Base-by-base conservation (phyloP, 2,888 invertebrate species). In the Scaptomyza caliginosa region DNA sequence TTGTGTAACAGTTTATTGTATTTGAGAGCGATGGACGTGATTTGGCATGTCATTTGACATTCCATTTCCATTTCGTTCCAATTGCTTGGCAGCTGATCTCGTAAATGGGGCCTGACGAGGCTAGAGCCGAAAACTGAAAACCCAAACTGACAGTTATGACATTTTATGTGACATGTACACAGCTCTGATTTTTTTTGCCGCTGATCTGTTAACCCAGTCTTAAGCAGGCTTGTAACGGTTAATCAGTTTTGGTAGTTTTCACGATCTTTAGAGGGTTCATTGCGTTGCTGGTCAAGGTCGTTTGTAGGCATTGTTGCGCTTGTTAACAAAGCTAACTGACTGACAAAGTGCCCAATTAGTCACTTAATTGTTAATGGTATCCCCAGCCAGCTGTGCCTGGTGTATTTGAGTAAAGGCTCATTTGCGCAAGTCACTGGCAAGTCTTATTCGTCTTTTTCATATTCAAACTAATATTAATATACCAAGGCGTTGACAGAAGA, bases 261-360 rank as follows among this genome's bases (percentile, higher is more conserved):
- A 59, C 39, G 51, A 40, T 59, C 48, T 26, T 34, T 51, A 51
- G 67, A 67, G 86, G 68, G 88, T 82, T 87, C 80, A 87, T 67
- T 86, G 77, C 70, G 73, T 81, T 72, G 42, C 67, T 77, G 83
- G 88, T 83, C 83, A 84, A 84, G 83, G 83, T 83, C 86, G 77
- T 54, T 58, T 51, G 43, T 23, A 30, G 5, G 28, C 17, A 32
- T 26, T 38, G 39, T 55, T 59, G 50, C 67, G 57, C 55, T 64
- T 52, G 54, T 67, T 68, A 59, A 38, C 51, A 46, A 51, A 46
- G 43, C 57, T 49, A 75, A 55, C 50, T 65, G 58, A 49, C 54
- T 82, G 83, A 38, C 39, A 65, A 55, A 52, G 55, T 58, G 58
- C 26, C 32, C 50, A 50, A 58, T 59, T 65, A 65, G n/a, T n/a